Evolutionary conservation across 2,113 vertebrate species (phyloP).

Genomic region (Tylochromis polylepis): DNA sequence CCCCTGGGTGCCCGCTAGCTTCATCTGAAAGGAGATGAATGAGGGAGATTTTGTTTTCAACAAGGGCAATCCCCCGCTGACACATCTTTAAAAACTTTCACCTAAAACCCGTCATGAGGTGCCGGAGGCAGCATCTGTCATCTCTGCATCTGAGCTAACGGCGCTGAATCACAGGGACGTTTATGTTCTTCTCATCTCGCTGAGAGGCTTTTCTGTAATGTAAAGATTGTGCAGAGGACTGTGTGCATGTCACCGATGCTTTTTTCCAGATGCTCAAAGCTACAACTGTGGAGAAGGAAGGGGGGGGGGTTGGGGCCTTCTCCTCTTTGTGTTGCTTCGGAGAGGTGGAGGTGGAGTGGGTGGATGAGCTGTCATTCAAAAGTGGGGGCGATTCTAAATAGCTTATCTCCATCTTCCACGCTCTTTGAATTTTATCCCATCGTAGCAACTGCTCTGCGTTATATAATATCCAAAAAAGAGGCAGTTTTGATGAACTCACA

Average conservation of each 20-base stretch:
- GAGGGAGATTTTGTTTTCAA: constrained; percentile 28
- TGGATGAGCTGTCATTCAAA: constrained; percentile 40
- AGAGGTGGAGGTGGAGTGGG: constrained; percentile 60
- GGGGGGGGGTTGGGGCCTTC: background rate
- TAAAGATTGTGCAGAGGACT: constrained; percentile 9
- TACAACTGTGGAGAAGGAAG: background rate
- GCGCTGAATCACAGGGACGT: constrained; percentile 6
- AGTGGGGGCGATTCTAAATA: constrained; percentile 20
- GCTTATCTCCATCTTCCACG: constrained; percentile 48
- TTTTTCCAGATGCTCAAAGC: constrained; percentile 55
- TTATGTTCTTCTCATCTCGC: constrained; percentile 19
- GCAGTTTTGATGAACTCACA: constrained; percentile 5
- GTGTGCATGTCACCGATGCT: constrained; percentile 17
- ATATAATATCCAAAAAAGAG: constrained; percentile 9
- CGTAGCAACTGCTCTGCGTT: background rate
- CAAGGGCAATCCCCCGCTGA: constrained; percentile 4
- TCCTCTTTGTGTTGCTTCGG: constrained; percentile 24
- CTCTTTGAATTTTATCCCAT: constrained; percentile 3
- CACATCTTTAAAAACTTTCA: constrained; percentile 37
- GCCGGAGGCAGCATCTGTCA: constrained; percentile 24
- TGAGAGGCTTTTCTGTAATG: constrained; percentile 13
- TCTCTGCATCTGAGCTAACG: background rate
- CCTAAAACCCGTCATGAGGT: constrained; percentile 38
- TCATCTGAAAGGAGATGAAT: background rate
- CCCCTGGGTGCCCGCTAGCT: background rate